These are phyloP conservation scores for Kryptolebias marmoratus DNA, from an alignment of 2,113 vertebrate genomes.

Conservation along the genomic window DNA sequence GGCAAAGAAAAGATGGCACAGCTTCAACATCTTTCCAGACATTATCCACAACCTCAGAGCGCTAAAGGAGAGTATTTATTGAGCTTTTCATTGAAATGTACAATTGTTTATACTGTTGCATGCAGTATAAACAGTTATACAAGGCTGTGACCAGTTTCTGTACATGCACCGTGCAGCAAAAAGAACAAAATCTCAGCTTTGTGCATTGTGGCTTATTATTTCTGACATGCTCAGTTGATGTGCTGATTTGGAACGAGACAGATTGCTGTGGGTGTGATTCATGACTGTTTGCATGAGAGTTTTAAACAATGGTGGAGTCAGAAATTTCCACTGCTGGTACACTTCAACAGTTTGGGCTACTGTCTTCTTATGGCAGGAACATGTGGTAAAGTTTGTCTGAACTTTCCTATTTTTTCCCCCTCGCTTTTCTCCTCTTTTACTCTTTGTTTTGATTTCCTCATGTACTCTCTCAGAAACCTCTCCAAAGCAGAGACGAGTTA, in stretches of 20 bases:
- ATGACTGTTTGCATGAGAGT: slow-evolving; percentile 51
- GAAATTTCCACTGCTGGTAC: slow-evolving; percentile 52
- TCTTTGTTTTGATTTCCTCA: slow-evolving; percentile 2
- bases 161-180: not conserved
- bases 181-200: slow-evolving; percentile 8
- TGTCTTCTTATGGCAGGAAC: slow-evolving; percentile 21
- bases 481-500: slow-evolving; percentile 12
- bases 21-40: slow-evolving; percentile 48
- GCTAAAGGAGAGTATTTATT: slow-evolving; percentile 60
- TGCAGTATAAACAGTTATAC: slow-evolving; percentile 63
- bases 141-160: slow-evolving; percentile 19
- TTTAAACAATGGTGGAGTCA: slow-evolving; percentile 45
- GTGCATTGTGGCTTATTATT: slow-evolving; percentile 63
- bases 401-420: not conserved
- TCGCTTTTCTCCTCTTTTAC: not conserved
- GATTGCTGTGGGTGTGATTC: slow-evolving; percentile 51
- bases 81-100: slow-evolving; percentile 58
- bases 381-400: slow-evolving; percentile 20
- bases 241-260: slow-evolving; percentile 34
- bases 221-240: slow-evolving; percentile 57
- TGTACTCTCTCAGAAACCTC: slow-evolving; percentile 1
- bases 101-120: slow-evolving; percentile 59
- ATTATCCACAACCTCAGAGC: slow-evolving; percentile 22
- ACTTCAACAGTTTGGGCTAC: slow-evolving; percentile 39
- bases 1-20: slow-evolving; percentile 38